phyloP scores from a whole-genome alignment of 2,113 vertebrate genomes.

The Cisticola juncidis region DNA sequence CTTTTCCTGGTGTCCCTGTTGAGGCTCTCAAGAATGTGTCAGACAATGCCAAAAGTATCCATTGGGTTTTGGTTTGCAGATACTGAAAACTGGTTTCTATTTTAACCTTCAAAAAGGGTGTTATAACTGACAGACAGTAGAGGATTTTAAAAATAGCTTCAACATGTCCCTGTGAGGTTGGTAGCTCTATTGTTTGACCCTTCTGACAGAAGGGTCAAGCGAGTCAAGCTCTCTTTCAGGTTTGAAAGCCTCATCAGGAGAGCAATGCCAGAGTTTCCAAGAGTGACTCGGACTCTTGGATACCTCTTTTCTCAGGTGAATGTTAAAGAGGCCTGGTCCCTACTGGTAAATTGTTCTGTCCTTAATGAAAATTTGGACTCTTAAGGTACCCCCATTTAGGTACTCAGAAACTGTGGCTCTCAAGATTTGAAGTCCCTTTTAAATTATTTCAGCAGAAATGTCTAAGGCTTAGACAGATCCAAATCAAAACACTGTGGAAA shows the following conservation, averaged over 20 bases:
- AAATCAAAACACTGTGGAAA: background rate
- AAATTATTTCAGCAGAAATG: background rate
- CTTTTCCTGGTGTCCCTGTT: background rate
- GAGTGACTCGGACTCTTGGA: background rate
- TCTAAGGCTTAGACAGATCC: background rate
- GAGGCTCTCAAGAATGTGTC: background rate
- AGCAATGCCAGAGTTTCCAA: background rate
- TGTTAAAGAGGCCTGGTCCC: background rate
- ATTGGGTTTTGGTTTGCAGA: background rate
- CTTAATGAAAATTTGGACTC: background rate
- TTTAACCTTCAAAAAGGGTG: conserved; percentile 6
- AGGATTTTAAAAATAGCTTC: conserved; percentile 35
- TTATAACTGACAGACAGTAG: background rate
- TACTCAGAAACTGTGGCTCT: background rate
- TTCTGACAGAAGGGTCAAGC: background rate
- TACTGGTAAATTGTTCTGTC: background rate
- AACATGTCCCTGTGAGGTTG: background rate
- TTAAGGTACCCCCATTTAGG: background rate
- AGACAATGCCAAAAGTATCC: background rate
- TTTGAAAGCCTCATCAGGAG: background rate
- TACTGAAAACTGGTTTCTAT: background rate
- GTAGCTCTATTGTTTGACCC: background rate
- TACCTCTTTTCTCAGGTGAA: background rate
- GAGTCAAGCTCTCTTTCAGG: background rate
- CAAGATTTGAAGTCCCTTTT: background rate